Evolutionary conservation across 2,113 vertebrate genomes (phyloP).

Genomic region (Malurus cyaneus): DNA sequence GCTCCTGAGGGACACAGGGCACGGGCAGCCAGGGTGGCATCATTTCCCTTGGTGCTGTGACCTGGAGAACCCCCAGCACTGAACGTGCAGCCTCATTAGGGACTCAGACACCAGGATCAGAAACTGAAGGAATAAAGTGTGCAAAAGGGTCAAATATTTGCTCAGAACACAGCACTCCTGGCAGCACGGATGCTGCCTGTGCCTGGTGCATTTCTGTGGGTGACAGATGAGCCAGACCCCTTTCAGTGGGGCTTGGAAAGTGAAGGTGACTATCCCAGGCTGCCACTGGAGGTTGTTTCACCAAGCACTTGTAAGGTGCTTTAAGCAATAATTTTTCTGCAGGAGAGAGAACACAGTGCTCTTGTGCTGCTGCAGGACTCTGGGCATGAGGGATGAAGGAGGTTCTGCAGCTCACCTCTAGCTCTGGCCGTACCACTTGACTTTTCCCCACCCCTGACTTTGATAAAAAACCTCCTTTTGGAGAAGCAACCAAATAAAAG

Average conservation of each 20-base stretch:
- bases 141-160: not conserved
- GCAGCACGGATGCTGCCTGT: not conserved
- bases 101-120: not conserved
- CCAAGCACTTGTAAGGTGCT: not conserved
- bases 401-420: not conserved
- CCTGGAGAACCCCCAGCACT: not conserved
- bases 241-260: not conserved
- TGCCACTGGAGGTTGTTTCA: not conserved
- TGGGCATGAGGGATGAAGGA: not conserved
- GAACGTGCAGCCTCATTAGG: not conserved
- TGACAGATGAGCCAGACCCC: not conserved
- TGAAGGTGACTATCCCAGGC: not conserved
- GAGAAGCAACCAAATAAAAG: conserved; percentile 29
- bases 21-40: not conserved
- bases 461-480: conserved; percentile 19
- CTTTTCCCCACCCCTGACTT: not conserved
- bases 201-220: not conserved
- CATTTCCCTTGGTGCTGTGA: not conserved
- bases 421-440: not conserved
- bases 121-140: not conserved
- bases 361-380: not conserved
- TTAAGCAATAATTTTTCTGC: not conserved
- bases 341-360: not conserved
- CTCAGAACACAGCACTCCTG: not conserved
- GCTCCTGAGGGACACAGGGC: not conserved